Evolutionary conservation across 2,888 invertebrate genomes (phyloP), one percentile per base, ranked within the genome.

Genomic region (Tromatobia lineatoria): DNA sequence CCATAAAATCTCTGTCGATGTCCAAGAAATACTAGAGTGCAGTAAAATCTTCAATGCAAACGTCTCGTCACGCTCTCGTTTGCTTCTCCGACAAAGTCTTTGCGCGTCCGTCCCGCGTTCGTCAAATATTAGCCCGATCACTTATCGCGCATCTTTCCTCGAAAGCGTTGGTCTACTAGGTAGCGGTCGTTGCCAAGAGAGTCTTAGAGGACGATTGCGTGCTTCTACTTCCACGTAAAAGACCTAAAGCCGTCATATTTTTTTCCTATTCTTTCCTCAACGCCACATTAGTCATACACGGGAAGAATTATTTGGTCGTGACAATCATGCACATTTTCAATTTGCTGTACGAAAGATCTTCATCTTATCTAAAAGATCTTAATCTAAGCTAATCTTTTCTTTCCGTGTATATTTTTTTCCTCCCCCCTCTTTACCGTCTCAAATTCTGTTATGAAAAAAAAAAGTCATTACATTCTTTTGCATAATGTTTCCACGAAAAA

Each of bases 121-220:
- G 75, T 85, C 78, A 85, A 85, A 85, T 79, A 82, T 85, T 85
- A 79, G 78, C 81, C 50, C 66, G 74, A 75, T 82, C 84, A 85
- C 81, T 85, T 85, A 85, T 85, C 84, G 84, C 52, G n/a, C 74
- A 47, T 77, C 77, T 75, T 85, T 85, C 75, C 71, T 75, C 78
- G 84, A 85, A 85, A 81, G 57, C 71, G 73, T 6, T 61, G 38
- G 13, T 38, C 61, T n/a, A 29, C 59, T 15, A 7, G 54, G 20
- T 20, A 50, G 18, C 18, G 15, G 4, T 15, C 50, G 50, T 54
- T 4, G 20, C 8, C 47, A 6, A 25, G 59, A 29, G 15, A 29
- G 0, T 7, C 15, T 18, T 34, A 8, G 29, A 59, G 34, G 34
- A 34, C 59, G 8, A 18, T 59, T 59, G 29, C 57, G 57, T 15